phyloP scores from a whole-genome alignment of 2,113 vertebrate genomes.

The Passer domesticus region DNA sequence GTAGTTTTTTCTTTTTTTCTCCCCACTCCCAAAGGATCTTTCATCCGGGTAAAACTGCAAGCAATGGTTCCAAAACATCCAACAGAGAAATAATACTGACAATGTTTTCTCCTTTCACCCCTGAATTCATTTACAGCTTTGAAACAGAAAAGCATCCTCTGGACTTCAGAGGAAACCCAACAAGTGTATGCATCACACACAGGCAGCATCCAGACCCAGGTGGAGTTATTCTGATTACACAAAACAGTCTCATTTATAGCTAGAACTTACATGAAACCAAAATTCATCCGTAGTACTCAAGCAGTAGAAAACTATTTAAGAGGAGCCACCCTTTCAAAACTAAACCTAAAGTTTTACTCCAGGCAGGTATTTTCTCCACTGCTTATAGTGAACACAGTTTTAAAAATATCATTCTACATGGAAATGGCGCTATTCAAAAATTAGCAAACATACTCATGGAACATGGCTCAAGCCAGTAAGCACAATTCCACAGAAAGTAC shows the following conservation, averaged over 20 bases:
- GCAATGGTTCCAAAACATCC: neutral
- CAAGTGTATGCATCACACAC: fast-evolving
- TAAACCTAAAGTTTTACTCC: fast-evolving
- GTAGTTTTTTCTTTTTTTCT: neutral
- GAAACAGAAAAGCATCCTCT: neutral
- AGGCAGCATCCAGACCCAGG: neutral
- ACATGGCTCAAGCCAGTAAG: slow-evolving; percentile 3
- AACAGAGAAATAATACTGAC: neutral
- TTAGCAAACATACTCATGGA: neutral
- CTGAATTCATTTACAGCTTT: neutral
- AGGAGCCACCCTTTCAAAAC: neutral
- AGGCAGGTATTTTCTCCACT: neutral
- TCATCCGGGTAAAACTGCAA: neutral
- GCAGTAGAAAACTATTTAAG: neutral
- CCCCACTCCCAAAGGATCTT: neutral
- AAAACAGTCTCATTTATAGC: neutral
- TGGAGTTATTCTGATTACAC: neutral
- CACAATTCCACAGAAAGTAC: neutral
- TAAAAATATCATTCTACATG: neutral
- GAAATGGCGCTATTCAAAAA: neutral
- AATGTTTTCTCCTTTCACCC: neutral
- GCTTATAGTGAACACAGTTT: fast-evolving
- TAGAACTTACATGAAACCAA: neutral
- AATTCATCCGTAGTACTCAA: neutral
- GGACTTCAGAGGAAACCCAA: neutral